Percentiles rank a stretch among this genome's conserved stretches.
These are phyloP conservation scores for Oreochromis mossambicus DNA, from an alignment of 2,797 vertebrate genomes.

Conservation along the genomic window DNA sequence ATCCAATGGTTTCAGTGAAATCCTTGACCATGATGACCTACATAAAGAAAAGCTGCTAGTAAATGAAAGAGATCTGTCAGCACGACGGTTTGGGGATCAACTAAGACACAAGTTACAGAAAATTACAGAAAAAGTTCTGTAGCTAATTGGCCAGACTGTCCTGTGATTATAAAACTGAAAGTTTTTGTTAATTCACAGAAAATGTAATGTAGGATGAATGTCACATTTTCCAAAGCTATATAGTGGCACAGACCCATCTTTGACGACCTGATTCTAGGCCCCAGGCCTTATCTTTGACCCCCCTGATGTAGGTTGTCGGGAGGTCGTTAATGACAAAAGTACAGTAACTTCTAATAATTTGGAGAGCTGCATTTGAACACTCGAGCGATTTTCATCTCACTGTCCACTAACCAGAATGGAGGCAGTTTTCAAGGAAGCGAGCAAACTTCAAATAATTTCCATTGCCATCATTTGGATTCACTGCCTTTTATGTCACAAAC, in stretches of 20 bases:
- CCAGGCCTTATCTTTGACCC: accelerated
- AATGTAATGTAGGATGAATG: background rate
- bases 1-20: background rate
- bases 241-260: background rate
- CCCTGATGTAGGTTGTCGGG: background rate
- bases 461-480: background rate
- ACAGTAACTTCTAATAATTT: background rate
- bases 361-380: background rate
- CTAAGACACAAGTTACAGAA: background rate
- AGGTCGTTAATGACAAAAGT: background rate
- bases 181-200: background rate
- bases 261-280: background rate
- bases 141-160: accelerated
- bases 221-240: background rate
- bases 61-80: background rate
- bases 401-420: accelerated
- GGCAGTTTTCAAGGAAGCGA: background rate
- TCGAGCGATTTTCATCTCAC: background rate
- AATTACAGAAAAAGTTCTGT: background rate
- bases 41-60: background rate
- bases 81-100: background rate
- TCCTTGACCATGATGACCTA: background rate
- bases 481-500: background rate
- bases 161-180: background rate
- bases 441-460: background rate